Evolutionary conservation across 64 coral and sea anemone species (phyloP), one percentile per base, ranked within the genome.

Genomic region (Porites australiensis): DNA sequence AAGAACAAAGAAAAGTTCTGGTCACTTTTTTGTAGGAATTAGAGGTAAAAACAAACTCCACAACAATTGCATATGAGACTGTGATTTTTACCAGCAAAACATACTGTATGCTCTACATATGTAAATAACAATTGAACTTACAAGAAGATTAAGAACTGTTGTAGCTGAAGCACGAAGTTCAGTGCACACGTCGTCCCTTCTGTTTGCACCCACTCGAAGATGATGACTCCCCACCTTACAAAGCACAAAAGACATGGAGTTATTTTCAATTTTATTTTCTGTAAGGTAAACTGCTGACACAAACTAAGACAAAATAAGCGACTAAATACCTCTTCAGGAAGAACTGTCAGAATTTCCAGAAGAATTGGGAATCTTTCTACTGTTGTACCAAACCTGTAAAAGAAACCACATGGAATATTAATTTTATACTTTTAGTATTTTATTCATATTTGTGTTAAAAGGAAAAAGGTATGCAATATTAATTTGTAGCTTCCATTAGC

Each of bases 141-240:
- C 98, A 83, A 99, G 88, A 62, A 99, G 88, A 58, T 96, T 89
- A 57, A 95, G 74, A 23, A 88, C 81, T 19, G 50, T 70, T 18
- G 37, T 27, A 60, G 94, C 89, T 21, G 98, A 96, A 19, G 82
- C 80, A 45, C 98, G 76, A 2, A 99, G 75, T 64, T 99, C 94
- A 91, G 86, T 94, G 11, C 82, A 65, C 3, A 99, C 98, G 44
- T 93, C 94, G 13, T 99, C 94, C 74, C 98, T 93, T 91, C 98
- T 93, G 78, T 99, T 99, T n/a, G 98, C 94, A 66, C 98, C 98
- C 48, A 99, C 94, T 86, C 98, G 82, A 59, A 99, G 78, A 62
- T 99, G 98, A 73, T 99, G 94, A 60, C 98, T 99, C 27, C 93
- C 94, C 58, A 99, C 98, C 98, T 99, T 53, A n/a, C 55, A 64